phyloP scores from a whole-genome alignment of 2,113 vertebrate genomes.

The Chauna torquata region DNA sequence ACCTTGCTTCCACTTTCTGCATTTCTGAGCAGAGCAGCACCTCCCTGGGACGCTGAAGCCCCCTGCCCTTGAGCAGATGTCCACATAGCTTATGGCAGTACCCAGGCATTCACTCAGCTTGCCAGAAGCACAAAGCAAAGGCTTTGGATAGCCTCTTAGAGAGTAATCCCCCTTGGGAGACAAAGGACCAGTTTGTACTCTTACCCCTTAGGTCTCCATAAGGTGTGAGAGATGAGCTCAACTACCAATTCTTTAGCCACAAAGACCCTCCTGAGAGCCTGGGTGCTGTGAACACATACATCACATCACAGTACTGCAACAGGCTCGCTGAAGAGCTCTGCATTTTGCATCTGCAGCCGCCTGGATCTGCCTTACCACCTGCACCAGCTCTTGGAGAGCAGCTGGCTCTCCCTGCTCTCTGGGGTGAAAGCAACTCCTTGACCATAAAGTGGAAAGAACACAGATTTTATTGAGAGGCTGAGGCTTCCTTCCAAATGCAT shows the following conservation, averaged over 20 bases:
- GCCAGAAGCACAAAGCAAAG: background rate
- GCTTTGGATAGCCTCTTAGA: background rate
- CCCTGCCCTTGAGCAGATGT: background rate
- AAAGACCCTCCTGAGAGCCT: background rate
- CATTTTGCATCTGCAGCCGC: background rate
- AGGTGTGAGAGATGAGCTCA: fast-evolving
- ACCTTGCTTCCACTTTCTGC: background rate
- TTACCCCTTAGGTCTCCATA: background rate
- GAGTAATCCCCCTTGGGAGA: background rate
- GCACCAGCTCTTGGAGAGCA: conserved; percentile 17
- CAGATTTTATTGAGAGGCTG: conserved; percentile 20
- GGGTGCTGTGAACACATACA: background rate
- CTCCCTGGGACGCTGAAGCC: background rate
- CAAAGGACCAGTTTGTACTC: background rate
- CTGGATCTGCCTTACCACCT: background rate
- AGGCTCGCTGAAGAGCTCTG: background rate
- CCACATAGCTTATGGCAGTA: background rate
- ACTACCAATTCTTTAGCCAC: background rate
- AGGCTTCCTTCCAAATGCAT: background rate
- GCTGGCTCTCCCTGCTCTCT: conserved; percentile 13
- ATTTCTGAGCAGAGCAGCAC: background rate
- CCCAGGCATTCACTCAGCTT: background rate
- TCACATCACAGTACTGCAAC: background rate
- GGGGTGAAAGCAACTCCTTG: background rate
- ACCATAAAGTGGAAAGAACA: conserved; percentile 45